Percentiles rank a stretch among this genome's conserved stretches.
Conservation (phyloP, 2,113 vertebrate genomes). For the Onychorhynchus coronatus region DNA sequence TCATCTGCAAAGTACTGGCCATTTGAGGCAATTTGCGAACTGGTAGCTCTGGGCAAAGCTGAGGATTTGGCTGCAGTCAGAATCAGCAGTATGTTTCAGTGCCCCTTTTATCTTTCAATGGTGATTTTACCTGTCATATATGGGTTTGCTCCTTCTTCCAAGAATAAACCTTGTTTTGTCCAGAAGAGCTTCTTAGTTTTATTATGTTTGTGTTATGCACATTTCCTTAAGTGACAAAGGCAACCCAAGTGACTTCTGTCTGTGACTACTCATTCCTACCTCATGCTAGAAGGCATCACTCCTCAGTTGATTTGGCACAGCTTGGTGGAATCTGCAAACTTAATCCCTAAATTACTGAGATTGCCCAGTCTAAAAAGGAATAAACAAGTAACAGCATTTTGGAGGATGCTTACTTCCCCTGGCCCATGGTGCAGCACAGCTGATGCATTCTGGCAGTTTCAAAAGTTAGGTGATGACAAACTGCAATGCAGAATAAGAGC, state of each 20-base stretch:
- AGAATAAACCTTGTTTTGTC: not conserved
- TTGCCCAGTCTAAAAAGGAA: not conserved
- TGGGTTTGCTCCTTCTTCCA: not conserved
- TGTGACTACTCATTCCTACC: not conserved
- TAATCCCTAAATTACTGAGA: not conserved
- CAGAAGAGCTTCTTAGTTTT: not conserved
- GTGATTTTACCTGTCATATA: not conserved
- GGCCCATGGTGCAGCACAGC: not conserved
- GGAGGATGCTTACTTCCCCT: not conserved
- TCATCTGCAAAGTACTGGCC: not conserved
- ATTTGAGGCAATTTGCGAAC: not conserved
- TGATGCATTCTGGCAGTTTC: not conserved
- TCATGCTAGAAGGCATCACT: not conserved
- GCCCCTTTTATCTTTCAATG: not conserved
- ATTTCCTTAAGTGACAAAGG: not conserved
- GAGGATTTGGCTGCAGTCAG: not conserved
- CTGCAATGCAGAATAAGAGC: not conserved
- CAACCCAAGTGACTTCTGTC: not conserved
- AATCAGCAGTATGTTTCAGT: not conserved
- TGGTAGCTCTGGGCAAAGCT: not conserved
- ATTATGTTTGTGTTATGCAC: not conserved
- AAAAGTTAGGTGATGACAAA: not conserved
- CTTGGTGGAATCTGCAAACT: not conserved
- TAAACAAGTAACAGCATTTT: not conserved
- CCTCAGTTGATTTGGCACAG: not conserved